Conservation (phyloP, 2,113 vertebrate species). For the Vulpes lagopus region DNA sequence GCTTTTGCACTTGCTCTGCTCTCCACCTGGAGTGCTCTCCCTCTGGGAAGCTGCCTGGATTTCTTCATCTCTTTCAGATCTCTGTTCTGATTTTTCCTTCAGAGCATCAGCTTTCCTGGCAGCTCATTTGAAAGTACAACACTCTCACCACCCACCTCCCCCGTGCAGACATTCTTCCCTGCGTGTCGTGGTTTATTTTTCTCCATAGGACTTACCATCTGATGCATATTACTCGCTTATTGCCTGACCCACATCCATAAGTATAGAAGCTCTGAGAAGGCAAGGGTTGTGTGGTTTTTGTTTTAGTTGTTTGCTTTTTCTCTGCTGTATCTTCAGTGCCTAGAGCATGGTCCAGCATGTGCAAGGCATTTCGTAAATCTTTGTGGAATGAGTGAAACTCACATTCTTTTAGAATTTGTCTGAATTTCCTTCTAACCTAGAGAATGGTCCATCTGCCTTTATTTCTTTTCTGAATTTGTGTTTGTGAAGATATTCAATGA, state of each 20-base stretch:
- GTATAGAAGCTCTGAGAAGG: background rate
- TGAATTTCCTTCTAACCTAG: background rate
- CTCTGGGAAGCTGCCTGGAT: background rate
- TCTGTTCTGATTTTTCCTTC: background rate
- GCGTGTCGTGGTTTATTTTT: background rate
- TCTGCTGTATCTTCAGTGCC: background rate
- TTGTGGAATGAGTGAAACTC: background rate
- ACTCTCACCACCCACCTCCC: background rate
- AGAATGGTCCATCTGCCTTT: background rate
- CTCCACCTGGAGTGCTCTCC: background rate
- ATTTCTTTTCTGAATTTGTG: background rate
- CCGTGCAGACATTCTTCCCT: background rate
- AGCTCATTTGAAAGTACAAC: background rate
- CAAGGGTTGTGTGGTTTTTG: background rate
- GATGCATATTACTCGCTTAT: background rate
- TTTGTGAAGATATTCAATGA: background rate
- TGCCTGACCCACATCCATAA: background rate
- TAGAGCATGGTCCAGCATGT: background rate
- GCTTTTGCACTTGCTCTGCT: background rate
- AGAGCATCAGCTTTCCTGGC: background rate
- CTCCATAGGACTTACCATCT: background rate
- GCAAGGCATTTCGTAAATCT: background rate
- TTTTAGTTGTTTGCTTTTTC: conserved; percentile 2
- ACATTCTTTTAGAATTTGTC: background rate
- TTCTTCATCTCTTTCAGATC: background rate